Evolutionary conservation across 2,113 vertebrate genomes (phyloP).

Genomic region (Suricata suricatta): DNA sequence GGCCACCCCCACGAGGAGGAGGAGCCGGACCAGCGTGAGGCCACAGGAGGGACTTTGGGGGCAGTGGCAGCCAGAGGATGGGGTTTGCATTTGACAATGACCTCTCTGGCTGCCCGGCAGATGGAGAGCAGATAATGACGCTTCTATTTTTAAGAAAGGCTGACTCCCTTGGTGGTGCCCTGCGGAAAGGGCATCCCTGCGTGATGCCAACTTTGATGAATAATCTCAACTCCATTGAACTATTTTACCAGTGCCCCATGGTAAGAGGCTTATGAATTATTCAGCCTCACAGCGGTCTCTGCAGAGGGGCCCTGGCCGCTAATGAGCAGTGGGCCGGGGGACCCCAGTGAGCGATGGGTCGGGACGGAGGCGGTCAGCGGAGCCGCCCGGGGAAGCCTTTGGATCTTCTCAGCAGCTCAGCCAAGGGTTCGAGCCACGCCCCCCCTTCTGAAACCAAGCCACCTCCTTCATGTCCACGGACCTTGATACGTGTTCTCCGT

Average conservation of each 20-base stretch:
- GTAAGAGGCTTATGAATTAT: constrained; percentile 75
- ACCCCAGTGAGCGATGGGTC: no score
- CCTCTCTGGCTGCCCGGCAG: neutral
- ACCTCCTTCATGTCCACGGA: accelerated
- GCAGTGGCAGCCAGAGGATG: accelerated
- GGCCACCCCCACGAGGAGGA: accelerated
- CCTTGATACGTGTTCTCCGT: accelerated
- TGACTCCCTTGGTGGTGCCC: constrained; percentile 32
- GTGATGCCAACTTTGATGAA: constrained; percentile 70
- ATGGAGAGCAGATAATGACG: neutral
- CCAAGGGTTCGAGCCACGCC: accelerated
- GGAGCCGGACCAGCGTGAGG: neutral
- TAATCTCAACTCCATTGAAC: constrained; percentile 63
- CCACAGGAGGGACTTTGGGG: neutral
- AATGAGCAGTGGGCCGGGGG: neutral
- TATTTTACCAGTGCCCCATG: constrained; percentile 31
- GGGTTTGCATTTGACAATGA: constrained; percentile 7
- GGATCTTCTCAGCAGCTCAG: neutral
- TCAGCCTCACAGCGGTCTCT: constrained; percentile 62
- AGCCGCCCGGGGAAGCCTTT: neutral
- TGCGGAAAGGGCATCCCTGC: constrained; percentile 57
- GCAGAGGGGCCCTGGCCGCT: constrained; percentile 31
- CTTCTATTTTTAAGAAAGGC: constrained; percentile 71
- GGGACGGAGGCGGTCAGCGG: neutral
- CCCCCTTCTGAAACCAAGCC: neutral